A percentile compares a stretch with the other conserved stretches of the same genome.
These are phyloP conservation scores for Nomada ruficornis DNA, from an alignment of 2,888 invertebrate species.

Conservation along the genomic window DNA sequence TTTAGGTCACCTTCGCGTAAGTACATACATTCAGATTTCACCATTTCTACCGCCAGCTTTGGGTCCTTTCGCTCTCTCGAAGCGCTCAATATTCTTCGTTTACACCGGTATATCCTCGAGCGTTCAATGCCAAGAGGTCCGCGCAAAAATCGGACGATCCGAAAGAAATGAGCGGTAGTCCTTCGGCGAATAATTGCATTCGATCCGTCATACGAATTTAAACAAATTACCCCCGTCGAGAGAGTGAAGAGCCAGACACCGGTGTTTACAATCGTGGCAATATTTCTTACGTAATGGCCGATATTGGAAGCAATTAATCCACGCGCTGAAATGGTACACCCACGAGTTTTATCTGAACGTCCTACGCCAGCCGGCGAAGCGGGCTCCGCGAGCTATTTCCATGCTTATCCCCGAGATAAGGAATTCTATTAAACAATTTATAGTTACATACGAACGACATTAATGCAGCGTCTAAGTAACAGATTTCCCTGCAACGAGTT, in stretches of 20 bases:
- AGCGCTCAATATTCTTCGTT: constrained; percentile 60
- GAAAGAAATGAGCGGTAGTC: neutral
- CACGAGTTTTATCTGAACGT: constrained; percentile 17
- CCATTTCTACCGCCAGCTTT: constrained; percentile 67
- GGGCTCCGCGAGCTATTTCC: constrained; percentile 8
- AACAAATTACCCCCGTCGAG: constrained; percentile 11
- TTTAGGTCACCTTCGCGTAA: constrained; percentile 72
- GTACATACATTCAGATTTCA: constrained; percentile 72
- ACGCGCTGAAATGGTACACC: constrained; percentile 9
- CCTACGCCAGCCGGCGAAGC: constrained; percentile 17
- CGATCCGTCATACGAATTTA: neutral
- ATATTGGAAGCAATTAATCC: constrained; percentile 30
- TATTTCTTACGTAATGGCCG: constrained; percentile 21
- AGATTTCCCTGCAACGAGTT: neutral
- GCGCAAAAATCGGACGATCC: neutral
- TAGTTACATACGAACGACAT: neutral
- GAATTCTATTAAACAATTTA: constrained; percentile 25
- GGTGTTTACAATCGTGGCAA: constrained; percentile 22
- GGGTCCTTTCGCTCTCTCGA: constrained; percentile 75
- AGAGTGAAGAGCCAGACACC: neutral
- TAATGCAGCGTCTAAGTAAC: neutral
- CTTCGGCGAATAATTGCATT: neutral
- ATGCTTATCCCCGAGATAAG: constrained; percentile 15
- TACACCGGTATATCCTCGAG: constrained; percentile 15
- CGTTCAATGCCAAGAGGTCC: constrained; percentile 8